Conservation (phyloP, 2,797 vertebrate species). For the Siniperca obscura region DNA sequence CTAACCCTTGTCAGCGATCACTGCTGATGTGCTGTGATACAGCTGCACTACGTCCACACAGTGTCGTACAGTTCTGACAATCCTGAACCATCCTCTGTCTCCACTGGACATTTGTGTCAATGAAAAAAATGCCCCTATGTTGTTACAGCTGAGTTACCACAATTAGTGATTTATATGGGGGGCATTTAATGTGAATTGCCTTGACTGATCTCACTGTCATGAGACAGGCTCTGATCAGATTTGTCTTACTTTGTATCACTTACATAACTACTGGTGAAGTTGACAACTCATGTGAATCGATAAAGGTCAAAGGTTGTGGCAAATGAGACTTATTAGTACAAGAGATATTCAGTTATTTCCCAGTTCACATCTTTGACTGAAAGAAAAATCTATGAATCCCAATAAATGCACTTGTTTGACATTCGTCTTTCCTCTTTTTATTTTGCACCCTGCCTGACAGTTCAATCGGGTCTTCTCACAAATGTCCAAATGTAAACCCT, state of each 20-base stretch:
- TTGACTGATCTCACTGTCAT: slow-evolving; percentile 26
- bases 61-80: slow-evolving; percentile 42
- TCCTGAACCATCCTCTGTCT: slow-evolving; percentile 31
- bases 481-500: neutral
- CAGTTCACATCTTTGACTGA: slow-evolving; percentile 46
- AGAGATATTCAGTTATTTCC: slow-evolving; percentile 49
- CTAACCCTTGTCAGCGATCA: slow-evolving; percentile 33
- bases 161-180: slow-evolving; percentile 19
- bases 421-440: slow-evolving; percentile 37
- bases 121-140: slow-evolving; percentile 9
- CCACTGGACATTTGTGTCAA: slow-evolving; percentile 30
- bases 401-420: slow-evolving; percentile 82
- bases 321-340: slow-evolving; percentile 26
- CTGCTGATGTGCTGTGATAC: slow-evolving; percentile 27
- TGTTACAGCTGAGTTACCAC: slow-evolving; percentile 33
- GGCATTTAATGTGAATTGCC: slow-evolving; percentile 17
- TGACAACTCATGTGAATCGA: neutral
- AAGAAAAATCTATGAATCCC: slow-evolving; percentile 55
- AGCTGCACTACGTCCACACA: slow-evolving; percentile 6
- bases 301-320: slow-evolving; percentile 36
- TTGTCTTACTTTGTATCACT: slow-evolving; percentile 38
- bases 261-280: neutral
- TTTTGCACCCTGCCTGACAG: slow-evolving; percentile 6
- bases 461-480: neutral
- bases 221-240: slow-evolving; percentile 11